Conservation (phyloP, 2,888 invertebrate genomes). For the Rugalucina vietnamica region DNA sequence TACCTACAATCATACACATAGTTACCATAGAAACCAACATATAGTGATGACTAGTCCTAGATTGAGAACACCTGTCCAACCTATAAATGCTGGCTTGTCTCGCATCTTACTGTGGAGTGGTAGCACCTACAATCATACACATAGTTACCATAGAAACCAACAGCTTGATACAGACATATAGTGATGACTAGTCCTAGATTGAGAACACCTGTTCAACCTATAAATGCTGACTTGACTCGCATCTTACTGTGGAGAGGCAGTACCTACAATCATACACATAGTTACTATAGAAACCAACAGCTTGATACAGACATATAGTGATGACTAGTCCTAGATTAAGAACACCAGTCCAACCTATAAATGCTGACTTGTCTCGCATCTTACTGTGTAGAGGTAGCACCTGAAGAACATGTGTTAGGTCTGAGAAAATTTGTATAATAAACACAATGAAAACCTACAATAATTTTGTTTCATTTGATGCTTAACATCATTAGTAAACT, state of each 20-base stretch:
- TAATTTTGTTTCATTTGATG: too few relatives aligned
- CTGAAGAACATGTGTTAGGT: too few relatives aligned
- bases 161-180: conserved; percentile 91
- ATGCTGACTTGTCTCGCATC: conserved; percentile 94
- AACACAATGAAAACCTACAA: too few relatives aligned
- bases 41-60: conserved; percentile 95
- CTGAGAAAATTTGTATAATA: too few relatives aligned
- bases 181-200: conserved; percentile 95
- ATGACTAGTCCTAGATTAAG: conserved; percentile 95
- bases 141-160: conserved; percentile 96
- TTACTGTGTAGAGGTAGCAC: conserved; percentile 97
- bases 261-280: too few relatives aligned
- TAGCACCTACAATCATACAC: conserved; percentile 94
- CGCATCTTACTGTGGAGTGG: conserved; percentile 97
- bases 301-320: conserved; percentile 92
- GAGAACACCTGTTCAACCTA: conserved; percentile 91
- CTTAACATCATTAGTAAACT: too few relatives aligned
- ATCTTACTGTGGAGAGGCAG: conserved; percentile 97
- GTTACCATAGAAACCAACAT: conserved; percentile 95
- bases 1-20: too few relatives aligned
- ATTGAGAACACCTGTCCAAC: conserved; percentile 91
- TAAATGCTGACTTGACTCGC: conserved; percentile 93
- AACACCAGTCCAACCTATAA: conserved; percentile 91
- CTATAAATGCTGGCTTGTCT: conserved; percentile 93
- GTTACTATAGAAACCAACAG: conserved; percentile 96